Conservation (phyloP, 37 sponge, comb jelly and placozoan genomes). For the Agelas oroides region DNA sequence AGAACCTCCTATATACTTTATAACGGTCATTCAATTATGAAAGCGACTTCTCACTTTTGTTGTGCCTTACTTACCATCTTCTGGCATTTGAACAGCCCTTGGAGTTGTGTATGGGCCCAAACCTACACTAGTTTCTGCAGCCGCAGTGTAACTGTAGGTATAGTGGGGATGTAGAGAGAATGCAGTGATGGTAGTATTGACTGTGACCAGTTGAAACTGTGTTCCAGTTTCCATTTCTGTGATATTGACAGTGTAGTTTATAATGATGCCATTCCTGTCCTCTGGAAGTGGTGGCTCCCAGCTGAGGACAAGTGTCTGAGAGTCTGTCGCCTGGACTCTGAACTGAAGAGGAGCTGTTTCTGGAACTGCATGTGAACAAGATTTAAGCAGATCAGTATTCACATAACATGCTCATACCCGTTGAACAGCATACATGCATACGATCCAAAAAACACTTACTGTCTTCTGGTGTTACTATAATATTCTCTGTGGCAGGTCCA, state of each 20-base stretch:
- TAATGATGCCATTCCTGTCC: conserved; percentile 36
- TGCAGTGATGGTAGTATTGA: too few relatives aligned
- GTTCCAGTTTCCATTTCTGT: neutral
- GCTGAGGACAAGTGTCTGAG: conserved; percentile 7
- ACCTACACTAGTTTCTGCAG: conserved; percentile 11
- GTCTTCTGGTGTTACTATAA: conserved; percentile 10
- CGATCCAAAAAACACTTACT: conserved; percentile 13
- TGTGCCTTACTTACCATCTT: conserved; percentile 5
- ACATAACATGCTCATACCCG: neutral
- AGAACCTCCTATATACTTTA: too few relatives aligned
- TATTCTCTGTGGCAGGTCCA: neutral
- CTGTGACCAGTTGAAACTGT: neutral
- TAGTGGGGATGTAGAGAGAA: conserved; percentile 19
- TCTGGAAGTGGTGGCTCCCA: conserved; percentile 21
- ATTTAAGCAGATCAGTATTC: neutral
- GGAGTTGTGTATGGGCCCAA: neutral
- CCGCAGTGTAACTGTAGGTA: neutral
- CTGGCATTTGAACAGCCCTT: neutral
- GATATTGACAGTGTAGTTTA: conserved; percentile 11
- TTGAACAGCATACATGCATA: neutral
- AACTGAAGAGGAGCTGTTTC: conserved; percentile 1
- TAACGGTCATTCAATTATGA: neutral
- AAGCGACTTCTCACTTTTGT: neutral
- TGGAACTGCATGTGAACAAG: conserved; percentile 23
- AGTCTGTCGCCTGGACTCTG: neutral